Percentiles rank a stretch among this genome's conserved stretches.
Conservation (phyloP, 2,888 invertebrate species). For the Rosalia funebris region DNA sequence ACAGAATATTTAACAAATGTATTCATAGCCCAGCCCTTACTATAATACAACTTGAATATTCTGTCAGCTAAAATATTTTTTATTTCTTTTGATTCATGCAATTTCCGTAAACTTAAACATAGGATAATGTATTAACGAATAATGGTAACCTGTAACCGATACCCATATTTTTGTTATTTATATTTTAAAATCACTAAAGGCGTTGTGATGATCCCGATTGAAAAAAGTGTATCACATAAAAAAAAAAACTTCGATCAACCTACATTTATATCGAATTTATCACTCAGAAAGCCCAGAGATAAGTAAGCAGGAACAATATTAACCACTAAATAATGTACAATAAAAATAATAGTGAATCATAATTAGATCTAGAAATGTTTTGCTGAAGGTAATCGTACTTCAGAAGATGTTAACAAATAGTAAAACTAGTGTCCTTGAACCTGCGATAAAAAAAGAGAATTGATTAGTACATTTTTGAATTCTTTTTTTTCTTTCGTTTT, state of each 20-base stretch:
- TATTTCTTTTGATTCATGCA: constrained; percentile 21
- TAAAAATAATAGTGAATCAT: neutral
- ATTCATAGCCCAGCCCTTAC: neutral
- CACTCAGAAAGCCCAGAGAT: constrained; percentile 17
- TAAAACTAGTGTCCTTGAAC: neutral
- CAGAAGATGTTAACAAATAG: neutral
- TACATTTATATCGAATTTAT: constrained; percentile 17
- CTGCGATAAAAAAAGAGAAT: constrained; percentile 3
- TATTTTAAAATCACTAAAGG: constrained; percentile 5
- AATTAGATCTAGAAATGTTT: too few species aligned
- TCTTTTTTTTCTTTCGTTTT: too few species aligned
- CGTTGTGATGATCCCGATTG: neutral
- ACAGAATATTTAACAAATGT: constrained; percentile 34
- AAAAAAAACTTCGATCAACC: neutral
- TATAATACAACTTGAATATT: constrained; percentile 30
- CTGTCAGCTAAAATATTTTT: constrained; percentile 30
- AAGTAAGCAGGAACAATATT: constrained; percentile 20
- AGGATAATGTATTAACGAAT: constrained; percentile 26
- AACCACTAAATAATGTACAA: neutral
- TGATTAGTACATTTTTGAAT: neutral
- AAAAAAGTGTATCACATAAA: constrained; percentile 31
- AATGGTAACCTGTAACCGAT: constrained; percentile 44
- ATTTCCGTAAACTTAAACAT: constrained; percentile 11
- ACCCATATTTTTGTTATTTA: constrained; percentile 33
- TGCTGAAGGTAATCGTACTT: too few species aligned